Percentiles rank a stretch among this genome's conserved stretches.
Evolutionary conservation across 2,797 vertebrate genomes (phyloP).

Genomic region (Sebastes iracundus): DNA sequence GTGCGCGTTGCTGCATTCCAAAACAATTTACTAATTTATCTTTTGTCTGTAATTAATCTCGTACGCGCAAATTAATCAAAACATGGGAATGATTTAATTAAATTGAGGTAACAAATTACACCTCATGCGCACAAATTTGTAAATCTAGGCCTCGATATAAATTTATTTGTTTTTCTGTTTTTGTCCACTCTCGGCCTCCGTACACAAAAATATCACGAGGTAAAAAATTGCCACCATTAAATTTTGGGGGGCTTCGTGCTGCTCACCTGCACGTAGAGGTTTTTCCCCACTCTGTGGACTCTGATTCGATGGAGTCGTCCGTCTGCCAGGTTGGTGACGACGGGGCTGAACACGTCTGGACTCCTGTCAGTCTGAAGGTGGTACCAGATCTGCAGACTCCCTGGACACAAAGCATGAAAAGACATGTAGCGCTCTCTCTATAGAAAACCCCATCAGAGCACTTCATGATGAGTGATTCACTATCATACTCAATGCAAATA

Average conservation of each 20-base stretch:
- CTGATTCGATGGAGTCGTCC: constrained; percentile 88
- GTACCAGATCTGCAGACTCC: constrained; percentile 95
- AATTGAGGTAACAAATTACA: too few relatives aligned
- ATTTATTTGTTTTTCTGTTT: too few relatives aligned
- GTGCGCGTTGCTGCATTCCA: too few relatives aligned
- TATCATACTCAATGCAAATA: background rate
- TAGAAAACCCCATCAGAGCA: background rate
- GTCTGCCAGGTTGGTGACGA: constrained; percentile 87
- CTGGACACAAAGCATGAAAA: constrained; percentile 75
- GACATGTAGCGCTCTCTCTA: background rate
- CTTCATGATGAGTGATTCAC: background rate
- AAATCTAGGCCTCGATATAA: too few relatives aligned
- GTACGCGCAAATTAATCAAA: too few relatives aligned
- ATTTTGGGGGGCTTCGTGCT: background rate
- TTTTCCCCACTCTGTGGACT: constrained; percentile 88
- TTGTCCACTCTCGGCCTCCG: too few relatives aligned
- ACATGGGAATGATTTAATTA: too few relatives aligned
- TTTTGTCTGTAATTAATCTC: background rate
- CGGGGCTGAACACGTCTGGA: constrained; percentile 86
- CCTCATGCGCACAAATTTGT: too few relatives aligned
- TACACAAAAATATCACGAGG: too few relatives aligned
- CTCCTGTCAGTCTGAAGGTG: constrained; percentile 84
- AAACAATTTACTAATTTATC: background rate
- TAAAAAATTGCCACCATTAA: too few relatives aligned
- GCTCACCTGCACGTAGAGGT: constrained; percentile 90